These are phyloP conservation scores for Cnemophilus loriae DNA, from an alignment of 2,113 vertebrate genomes.

Conservation along the genomic window DNA sequence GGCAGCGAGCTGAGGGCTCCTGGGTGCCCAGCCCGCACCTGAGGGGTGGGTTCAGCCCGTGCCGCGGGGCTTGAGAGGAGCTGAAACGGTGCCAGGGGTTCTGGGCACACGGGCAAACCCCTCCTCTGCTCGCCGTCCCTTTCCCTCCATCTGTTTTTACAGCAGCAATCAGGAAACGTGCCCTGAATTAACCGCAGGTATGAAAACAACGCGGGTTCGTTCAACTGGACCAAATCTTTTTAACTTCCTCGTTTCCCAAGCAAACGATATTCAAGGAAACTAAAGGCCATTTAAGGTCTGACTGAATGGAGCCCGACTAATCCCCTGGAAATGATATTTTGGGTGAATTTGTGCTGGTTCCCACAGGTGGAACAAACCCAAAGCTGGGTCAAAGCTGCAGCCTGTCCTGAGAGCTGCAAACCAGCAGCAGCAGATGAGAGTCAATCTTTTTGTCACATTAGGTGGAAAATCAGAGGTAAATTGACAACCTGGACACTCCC, in stretches of 20 bases:
- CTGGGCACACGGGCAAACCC: neutral
- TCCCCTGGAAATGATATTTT: neutral
- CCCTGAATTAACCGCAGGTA: neutral
- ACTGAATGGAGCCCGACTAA: neutral
- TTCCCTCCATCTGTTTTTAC: neutral
- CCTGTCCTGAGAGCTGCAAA: neutral
- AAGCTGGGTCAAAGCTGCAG: neutral
- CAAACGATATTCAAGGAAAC: neutral
- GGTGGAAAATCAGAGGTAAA: neutral
- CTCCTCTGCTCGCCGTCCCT: neutral
- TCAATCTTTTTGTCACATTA: fast-evolving
- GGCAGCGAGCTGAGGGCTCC: neutral
- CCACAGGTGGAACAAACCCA: neutral
- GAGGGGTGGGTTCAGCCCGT: neutral
- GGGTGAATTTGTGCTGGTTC: neutral
- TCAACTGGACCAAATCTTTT: neutral
- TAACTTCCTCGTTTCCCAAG: neutral
- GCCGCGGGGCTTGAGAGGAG: neutral
- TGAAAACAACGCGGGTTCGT: neutral
- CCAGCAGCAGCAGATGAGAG: neutral
- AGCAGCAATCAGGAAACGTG: neutral
- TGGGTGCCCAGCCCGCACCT: fast-evolving
- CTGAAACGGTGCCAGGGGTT: neutral
- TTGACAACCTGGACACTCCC: fast-evolving
- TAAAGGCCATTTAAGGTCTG: neutral